Conservation (phyloP, 2,113 vertebrate genomes). For the Crocuta crocuta region DNA sequence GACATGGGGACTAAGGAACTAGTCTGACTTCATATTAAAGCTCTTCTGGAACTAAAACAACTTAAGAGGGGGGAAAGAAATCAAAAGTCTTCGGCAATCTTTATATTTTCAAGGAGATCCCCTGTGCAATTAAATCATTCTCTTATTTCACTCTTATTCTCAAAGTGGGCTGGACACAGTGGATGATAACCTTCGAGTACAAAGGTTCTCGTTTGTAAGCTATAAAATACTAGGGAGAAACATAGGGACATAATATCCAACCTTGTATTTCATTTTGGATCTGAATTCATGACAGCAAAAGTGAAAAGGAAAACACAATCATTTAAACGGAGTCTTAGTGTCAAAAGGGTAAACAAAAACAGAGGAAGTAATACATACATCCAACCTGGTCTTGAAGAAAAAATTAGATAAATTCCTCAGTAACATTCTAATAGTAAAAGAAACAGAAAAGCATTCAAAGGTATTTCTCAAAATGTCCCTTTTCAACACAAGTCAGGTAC, state of each 20-base stretch:
- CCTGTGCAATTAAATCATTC: background rate
- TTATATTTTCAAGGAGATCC: background rate
- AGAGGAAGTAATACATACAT: conserved; percentile 9
- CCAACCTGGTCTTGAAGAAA: background rate
- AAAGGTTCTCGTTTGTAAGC: background rate
- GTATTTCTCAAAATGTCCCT: conserved; percentile 19
- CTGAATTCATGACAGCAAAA: background rate
- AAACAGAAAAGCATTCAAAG: background rate
- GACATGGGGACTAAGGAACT: background rate
- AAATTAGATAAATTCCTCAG: background rate
- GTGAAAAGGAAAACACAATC: background rate
- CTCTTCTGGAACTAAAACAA: background rate
- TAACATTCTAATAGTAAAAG: background rate
- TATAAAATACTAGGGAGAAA: conserved; percentile 10
- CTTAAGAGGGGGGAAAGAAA: background rate
- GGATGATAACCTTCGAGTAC: background rate
- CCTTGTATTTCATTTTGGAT: conserved; percentile 10
- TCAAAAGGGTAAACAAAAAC: background rate
- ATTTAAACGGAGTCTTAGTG: background rate
- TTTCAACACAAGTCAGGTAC: background rate
- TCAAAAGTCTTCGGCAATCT: background rate
- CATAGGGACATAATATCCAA: background rate
- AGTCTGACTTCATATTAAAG: conserved; percentile 27
- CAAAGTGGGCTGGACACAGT: background rate
- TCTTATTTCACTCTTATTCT: background rate